Conservation (phyloP, 2,113 vertebrate species). For the Tupaia tana region DNA sequence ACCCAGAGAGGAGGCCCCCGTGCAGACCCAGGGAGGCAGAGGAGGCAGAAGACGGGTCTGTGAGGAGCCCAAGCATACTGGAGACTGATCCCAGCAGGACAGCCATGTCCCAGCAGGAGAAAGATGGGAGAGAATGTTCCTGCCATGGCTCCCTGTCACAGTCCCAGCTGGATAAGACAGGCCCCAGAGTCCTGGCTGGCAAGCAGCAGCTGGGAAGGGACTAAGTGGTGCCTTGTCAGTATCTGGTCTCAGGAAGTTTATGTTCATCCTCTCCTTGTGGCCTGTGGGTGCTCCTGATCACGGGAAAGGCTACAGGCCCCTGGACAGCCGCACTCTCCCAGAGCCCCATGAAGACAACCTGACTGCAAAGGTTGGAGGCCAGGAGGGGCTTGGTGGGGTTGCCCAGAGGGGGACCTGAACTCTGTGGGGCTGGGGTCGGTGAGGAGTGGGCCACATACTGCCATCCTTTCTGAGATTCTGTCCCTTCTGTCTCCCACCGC, state of each 20-base stretch:
- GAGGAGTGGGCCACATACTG: background rate
- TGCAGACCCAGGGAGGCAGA: background rate
- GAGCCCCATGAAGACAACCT: background rate
- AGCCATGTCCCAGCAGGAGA: rapidly evolving
- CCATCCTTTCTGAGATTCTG: background rate
- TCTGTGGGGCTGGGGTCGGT: too few species aligned
- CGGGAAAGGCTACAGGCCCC: rapidly evolving
- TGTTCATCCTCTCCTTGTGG: background rate
- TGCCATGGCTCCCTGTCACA: too few species aligned
- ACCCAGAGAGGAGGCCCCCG: background rate
- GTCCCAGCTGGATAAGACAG: rapidly evolving
- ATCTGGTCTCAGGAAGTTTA: background rate
- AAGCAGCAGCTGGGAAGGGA: background rate
- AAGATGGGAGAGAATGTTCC: background rate
- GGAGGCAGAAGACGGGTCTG: too few species aligned
- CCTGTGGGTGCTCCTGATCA: background rate
- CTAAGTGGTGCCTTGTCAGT: rapidly evolving
- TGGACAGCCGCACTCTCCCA: background rate
- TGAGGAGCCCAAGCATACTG: background rate
- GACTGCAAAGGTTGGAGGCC: background rate
- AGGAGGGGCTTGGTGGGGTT: rapidly evolving
- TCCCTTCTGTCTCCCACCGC: background rate
- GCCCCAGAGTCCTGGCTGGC: background rate
- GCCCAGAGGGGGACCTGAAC: background rate
- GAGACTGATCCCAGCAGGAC: rapidly evolving